Percentiles rank a stretch among this genome's conserved stretches.
Evolutionary conservation across 2,797 vertebrate species (phyloP).

Genomic region (Spondyliosoma cantharus): DNA sequence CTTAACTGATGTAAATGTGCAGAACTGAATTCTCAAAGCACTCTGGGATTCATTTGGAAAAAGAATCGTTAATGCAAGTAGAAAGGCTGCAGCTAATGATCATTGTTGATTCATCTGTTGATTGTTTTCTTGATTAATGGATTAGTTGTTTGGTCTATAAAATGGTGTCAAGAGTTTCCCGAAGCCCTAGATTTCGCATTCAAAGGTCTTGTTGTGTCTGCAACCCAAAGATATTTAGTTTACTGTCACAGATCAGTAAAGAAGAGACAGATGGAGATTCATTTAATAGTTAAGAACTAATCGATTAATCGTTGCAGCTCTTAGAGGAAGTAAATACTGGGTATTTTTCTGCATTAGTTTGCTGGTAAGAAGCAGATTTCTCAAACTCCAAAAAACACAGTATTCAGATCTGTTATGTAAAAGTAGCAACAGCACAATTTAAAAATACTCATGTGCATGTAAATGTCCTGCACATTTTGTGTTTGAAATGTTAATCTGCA

Average conservation of each 20-base stretch:
- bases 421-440: neutral
- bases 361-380: neutral
- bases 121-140: neutral
- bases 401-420: neutral
- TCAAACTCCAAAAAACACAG: neutral
- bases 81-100: too few relatives aligned
- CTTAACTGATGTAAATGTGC: conserved; percentile 17
- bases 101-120: too few relatives aligned
- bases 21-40: neutral
- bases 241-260: too few relatives aligned
- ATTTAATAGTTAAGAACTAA: too few relatives aligned
- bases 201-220: too few relatives aligned
- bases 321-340: neutral
- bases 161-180: too few relatives aligned
- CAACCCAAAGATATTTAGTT: too few relatives aligned
- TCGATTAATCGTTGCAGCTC: too few relatives aligned
- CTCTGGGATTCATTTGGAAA: neutral
- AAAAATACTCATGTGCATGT: neutral
- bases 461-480: neutral
- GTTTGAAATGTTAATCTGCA: neutral
- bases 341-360: neutral
- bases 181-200: too few relatives aligned
- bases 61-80: neutral
- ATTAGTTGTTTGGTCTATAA: too few relatives aligned
- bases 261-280: too few relatives aligned